phyloP scores from a whole-genome alignment of 2,797 vertebrate species.

The Novumbra hubbsi region DNA sequence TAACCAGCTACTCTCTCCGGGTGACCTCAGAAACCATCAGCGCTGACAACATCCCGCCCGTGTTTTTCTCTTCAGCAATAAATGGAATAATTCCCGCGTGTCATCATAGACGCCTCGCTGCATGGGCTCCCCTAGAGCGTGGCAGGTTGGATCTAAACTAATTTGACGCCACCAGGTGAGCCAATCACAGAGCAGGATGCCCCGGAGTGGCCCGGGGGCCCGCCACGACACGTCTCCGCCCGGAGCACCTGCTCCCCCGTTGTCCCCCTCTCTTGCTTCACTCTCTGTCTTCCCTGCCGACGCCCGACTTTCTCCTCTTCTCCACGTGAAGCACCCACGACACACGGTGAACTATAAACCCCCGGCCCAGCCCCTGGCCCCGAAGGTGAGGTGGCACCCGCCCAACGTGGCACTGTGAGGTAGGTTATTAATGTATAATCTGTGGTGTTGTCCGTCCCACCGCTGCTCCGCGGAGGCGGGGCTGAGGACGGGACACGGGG shows the following conservation, averaged over 20 bases:
- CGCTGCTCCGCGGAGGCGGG: background rate
- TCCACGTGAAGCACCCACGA: background rate
- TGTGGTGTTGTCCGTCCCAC: no score
- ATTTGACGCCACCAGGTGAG: conserved; percentile 52
- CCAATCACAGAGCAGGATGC: conserved; percentile 54
- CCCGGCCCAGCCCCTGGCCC: background rate
- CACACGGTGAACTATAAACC: background rate
- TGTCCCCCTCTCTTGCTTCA: background rate
- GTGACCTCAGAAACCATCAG: conserved; percentile 59
- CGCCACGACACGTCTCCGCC: background rate
- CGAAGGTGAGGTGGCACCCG: background rate
- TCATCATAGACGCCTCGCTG: conserved; percentile 49
- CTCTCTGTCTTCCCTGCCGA: background rate
- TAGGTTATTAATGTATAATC: conserved; percentile 4
- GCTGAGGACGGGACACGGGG: conserved; percentile 24
- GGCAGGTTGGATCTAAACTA: conserved; percentile 44
- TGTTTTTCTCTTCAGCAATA: conserved; percentile 50
- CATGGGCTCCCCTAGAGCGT: conserved; percentile 22
- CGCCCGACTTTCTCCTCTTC: background rate
- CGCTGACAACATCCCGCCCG: conserved; percentile 57
- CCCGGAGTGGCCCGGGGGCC: conserved; percentile 13
- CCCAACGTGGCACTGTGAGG: background rate
- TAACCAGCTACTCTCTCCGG: conserved; percentile 43
- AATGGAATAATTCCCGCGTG: conserved; percentile 41
- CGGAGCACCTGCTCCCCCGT: background rate